Conservation (phyloP, 1,140 invertebrate genomes). For the Drosophila subpulchrella region DNA sequence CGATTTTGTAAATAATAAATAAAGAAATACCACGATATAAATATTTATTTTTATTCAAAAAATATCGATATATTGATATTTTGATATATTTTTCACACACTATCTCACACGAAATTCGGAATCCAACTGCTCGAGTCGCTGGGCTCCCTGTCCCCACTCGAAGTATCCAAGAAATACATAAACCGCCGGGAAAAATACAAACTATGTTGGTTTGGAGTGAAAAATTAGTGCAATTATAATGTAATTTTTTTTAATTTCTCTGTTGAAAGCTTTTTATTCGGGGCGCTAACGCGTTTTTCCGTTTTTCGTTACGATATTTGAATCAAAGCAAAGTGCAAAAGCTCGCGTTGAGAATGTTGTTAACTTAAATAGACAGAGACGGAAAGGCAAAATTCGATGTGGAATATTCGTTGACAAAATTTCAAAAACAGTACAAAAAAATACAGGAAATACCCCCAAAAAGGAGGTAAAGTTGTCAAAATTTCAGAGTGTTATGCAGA, state of each 20-base stretch:
- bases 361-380: conserved; percentile 30
- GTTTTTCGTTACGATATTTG: conserved; percentile 34
- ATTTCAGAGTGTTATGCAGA: conserved; percentile 66
- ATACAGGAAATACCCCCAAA: conserved; percentile 9
- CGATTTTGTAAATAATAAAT: too few species aligned
- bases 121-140: conserved; percentile 12
- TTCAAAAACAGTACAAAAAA: conserved; percentile 15
- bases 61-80: too few species aligned
- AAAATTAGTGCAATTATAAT: conserved; percentile 15
- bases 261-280: not conserved
- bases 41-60: too few species aligned
- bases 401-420: conserved; percentile 52
- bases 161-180: conserved; percentile 6
- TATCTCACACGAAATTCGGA: not conserved
- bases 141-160: conserved; percentile 1
- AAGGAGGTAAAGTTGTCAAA: conserved; percentile 13
- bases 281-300: not conserved
- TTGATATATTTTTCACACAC: too few species aligned
- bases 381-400: conserved; percentile 23
- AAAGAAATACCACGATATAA: too few species aligned
- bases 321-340: conserved; percentile 36
- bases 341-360: conserved; percentile 65
- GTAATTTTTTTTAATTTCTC: not conserved
- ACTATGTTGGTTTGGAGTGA: not conserved
- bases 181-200: conserved; percentile 22